Conservation (phyloP, 2,888 invertebrate species). For the Folsomia candida region DNA sequence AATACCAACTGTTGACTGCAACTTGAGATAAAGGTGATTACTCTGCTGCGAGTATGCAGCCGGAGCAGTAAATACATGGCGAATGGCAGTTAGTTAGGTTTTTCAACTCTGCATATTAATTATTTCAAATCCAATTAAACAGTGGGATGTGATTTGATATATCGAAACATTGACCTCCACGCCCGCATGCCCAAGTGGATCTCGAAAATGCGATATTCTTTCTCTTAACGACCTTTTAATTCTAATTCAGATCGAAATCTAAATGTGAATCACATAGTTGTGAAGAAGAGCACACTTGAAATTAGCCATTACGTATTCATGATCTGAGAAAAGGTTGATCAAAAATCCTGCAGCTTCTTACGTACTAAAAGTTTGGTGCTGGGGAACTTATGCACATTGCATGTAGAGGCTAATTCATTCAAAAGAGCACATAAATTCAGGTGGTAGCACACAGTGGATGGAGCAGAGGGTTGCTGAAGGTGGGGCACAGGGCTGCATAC, state of each 20-base stretch:
- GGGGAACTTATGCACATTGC: too few relatives aligned
- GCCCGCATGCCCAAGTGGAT: background rate
- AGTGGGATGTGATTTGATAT: background rate
- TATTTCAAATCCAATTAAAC: background rate
- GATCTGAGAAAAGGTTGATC: background rate
- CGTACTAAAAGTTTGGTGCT: too few relatives aligned
- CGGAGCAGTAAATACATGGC: too few relatives aligned
- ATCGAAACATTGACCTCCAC: background rate
- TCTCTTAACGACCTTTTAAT: background rate
- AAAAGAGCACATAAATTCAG: background rate
- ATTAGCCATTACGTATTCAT: background rate
- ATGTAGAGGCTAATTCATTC: background rate
- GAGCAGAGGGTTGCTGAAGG: background rate
- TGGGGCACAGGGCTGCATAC: slow-evolving; percentile 5
- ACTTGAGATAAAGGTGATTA: too few relatives aligned
- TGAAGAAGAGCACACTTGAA: background rate
- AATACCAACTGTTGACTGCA: too few relatives aligned
- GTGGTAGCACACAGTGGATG: background rate
- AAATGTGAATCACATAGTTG: background rate
- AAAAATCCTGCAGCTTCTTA: background rate
- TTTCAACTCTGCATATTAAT: background rate
- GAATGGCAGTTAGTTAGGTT: too few relatives aligned
- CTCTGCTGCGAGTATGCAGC: too few relatives aligned
- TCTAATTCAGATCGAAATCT: background rate
- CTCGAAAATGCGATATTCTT: background rate